Evolutionary conservation across 2,113 vertebrate species (phyloP).

Genomic region (Cyanoramphus novaezelandiae): DNA sequence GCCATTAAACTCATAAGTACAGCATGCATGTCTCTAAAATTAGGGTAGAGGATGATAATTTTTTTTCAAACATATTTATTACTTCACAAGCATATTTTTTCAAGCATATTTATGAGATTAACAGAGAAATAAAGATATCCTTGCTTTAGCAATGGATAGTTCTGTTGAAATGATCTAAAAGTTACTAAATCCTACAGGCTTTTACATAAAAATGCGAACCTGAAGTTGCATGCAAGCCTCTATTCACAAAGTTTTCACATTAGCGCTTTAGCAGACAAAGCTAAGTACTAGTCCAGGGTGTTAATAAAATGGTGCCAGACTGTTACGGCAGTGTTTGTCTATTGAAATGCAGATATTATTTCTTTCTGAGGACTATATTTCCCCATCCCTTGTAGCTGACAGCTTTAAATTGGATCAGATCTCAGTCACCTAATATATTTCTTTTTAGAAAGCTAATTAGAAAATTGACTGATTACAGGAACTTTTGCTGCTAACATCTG

Average conservation of each 20-base stretch:
- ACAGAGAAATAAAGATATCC: background rate
- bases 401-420: background rate
- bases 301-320: background rate
- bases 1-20: background rate
- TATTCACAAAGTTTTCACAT: background rate
- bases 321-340: background rate
- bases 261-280: background rate
- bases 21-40: background rate
- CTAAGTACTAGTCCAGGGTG: background rate
- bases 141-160: background rate
- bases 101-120: background rate
- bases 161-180: background rate
- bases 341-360: background rate
- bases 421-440: background rate
- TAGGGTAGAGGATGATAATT: background rate
- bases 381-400: background rate
- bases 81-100: background rate
- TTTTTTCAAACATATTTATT: background rate
- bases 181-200: background rate
- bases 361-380: background rate
- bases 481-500: background rate
- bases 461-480: background rate
- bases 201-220: background rate
- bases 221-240: background rate
- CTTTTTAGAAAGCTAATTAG: background rate